Base-by-base conservation (phyloP, 2,888 invertebrate species). In the Helicoverpa assulta region DNA sequence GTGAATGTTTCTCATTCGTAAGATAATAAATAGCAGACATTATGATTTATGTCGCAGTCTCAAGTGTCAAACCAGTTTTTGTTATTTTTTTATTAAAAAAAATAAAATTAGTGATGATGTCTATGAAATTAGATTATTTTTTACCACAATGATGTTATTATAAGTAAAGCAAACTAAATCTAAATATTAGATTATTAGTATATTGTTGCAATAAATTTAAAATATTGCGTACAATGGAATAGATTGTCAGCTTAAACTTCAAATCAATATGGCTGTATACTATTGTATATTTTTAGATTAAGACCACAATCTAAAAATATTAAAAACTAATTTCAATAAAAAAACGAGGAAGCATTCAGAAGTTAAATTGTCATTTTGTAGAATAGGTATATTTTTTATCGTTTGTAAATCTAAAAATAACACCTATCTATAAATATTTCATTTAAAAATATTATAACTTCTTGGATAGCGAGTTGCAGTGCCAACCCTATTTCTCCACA, bases 401-500 rank as follows among this genome's bases (percentile, higher is more conserved):
- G 33, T 8, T 33, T 33, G 0, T 33, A 33, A 33, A 33, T 33
- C 7, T 33, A 33, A 33, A 33, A 26, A 26, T 26, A 26, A 26
- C 4, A 26, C 4, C 26, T 26, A 26, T 26, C 8, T 33, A 8
- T 29, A 33, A 33, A 4, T 4, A 29, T 33, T 33, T 33, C 14
- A 40, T 5, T 2, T 10, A 14, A 40, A 40, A 40, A 14, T 54
- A 16, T 54, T 16, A n/a, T n/a, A 33, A 3, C 33, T 7, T n/a
- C 26, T n/a, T 2, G 10, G 16, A 7, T 33, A 26, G 62, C 26
- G 26, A 26, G 26, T 26, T 26, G 26, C 33, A 19, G 74, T 81
- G 92, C 73, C 93, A 95, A 73, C 95, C 95, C 94, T 94, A 67
- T 3, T 47, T 37, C 37, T 52, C n/a, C n/a, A 75, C 84, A 88